phyloP scores from a whole-genome alignment of 2,797 vertebrate species.

The Hylomyscus alleni region DNA sequence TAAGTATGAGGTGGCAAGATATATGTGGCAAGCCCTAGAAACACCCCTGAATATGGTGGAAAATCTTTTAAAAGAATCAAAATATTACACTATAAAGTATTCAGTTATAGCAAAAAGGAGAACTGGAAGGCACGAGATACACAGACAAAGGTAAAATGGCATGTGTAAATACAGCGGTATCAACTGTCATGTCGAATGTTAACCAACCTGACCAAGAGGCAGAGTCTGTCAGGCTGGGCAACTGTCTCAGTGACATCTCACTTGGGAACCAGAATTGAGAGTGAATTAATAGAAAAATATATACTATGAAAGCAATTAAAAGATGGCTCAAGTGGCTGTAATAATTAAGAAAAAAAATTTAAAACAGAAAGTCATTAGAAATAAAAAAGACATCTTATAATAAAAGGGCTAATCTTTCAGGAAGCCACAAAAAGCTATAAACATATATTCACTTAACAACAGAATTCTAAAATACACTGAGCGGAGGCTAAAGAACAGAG shows the following conservation, averaged over 20 bases:
- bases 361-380: neutral
- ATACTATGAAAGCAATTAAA: neutral
- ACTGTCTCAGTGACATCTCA: neutral
- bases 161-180: neutral
- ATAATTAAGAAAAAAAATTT: slow-evolving; percentile 23
- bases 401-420: neutral
- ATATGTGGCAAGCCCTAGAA: neutral
- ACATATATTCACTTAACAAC: neutral
- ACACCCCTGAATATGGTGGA: neutral
- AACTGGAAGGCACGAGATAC: neutral
- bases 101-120: slow-evolving; percentile 1
- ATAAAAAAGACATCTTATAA: neutral
- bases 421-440: neutral
- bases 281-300: neutral
- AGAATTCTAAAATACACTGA: neutral
- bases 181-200: neutral
- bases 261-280: slow-evolving; percentile 6
- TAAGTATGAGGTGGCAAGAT: neutral
- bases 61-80: neutral
- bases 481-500: neutral
- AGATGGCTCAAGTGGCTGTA: neutral
- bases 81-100: slow-evolving; percentile 3
- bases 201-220: neutral
- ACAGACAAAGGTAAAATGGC: neutral
- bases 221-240: neutral